Evolutionary conservation across 2,888 invertebrate genomes (phyloP), one percentile per base, ranked within the genome.

Genomic region (Dasypolia templi): DNA sequence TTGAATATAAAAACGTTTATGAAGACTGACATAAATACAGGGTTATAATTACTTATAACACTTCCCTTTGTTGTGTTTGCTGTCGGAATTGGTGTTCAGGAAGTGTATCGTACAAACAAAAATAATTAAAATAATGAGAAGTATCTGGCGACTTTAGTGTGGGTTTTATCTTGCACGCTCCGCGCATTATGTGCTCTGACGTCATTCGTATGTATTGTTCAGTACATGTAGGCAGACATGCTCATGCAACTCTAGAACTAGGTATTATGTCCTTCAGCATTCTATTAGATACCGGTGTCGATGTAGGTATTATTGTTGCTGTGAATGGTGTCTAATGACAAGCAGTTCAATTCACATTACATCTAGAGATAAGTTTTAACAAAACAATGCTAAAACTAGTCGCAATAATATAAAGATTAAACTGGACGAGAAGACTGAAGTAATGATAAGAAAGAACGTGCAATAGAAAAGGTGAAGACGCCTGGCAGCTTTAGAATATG

Each of bases 141-240:
- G n/a, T 79, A 56, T 55, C 55, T 56, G 55, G 53, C 61, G 55
- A 72, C 46, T 35, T 39, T 39, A 39, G 66, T 56, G 82, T 79
- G 71, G 83, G 81, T 83, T 78, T 75, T 81, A 84, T 75, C 75
- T 75, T 68, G 64, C 78, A 81, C 81, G 75, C 65, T 83, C 53
- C 32, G 64, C 82, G 79, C 75, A 79, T 84, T 75, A 74, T 81
- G 73, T 75, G n/a, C 22, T 17, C 19, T 83, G 83, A 84, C 82
- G 83, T 83, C 83, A 82, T 73, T 69, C 46, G 51, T 26, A 66
- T 71, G 82, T 81, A 83, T 83, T 83, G 84, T 83, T 84, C 59
- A 59, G 75, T 81, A 49, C 59, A 70, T 62, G 82, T 79, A 72
- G 76, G 77, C 64, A 72, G 76, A 61, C 68, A 72, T 55, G 78